Conservation (phyloP, 1,140 invertebrate genomes). For the Drosophila fuyamai region DNA sequence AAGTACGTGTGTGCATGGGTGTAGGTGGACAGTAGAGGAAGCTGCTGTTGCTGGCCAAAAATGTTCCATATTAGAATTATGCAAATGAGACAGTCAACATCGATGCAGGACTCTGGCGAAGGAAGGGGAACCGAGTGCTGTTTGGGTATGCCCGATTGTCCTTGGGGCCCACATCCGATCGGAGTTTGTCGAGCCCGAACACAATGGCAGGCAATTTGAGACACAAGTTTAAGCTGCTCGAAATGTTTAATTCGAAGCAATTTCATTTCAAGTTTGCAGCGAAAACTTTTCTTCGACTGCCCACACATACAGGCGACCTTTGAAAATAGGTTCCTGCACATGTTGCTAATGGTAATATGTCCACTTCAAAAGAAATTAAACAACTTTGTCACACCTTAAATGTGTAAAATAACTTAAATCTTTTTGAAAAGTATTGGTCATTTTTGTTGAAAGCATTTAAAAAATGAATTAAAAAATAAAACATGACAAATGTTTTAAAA, state of each 20-base stretch:
- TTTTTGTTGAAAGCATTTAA: too few relatives aligned
- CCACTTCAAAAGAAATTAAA: conserved; percentile 1
- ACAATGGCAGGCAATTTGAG: conserved; percentile 39
- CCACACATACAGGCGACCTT: neutral
- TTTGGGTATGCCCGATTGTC: conserved; percentile 19
- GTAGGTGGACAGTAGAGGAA: conserved; percentile 55
- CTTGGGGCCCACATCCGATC: conserved; percentile 39
- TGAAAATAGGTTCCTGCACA: neutral
- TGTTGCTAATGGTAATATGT: conserved; percentile 7
- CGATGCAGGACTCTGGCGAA: conserved; percentile 29
- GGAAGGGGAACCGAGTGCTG: too few relatives aligned
- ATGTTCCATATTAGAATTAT: conserved; percentile 82
- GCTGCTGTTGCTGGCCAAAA: conserved; percentile 46
- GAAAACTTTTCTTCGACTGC: conserved; percentile 8
- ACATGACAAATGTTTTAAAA: neutral
- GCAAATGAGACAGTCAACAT: conserved; percentile 64
- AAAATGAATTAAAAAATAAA: too few relatives aligned
- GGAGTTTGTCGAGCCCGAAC: conserved; percentile 22
- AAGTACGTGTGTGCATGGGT: conserved; percentile 3
- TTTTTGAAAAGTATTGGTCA: too few relatives aligned
- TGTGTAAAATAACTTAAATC: neutral
- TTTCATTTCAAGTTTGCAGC: conserved; percentile 28
- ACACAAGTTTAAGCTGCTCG: conserved; percentile 33
- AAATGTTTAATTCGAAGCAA: conserved; percentile 35
- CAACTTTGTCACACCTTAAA: neutral